Conservation (phyloP, 2,113 vertebrate genomes). For the Caranx melampygus region DNA sequence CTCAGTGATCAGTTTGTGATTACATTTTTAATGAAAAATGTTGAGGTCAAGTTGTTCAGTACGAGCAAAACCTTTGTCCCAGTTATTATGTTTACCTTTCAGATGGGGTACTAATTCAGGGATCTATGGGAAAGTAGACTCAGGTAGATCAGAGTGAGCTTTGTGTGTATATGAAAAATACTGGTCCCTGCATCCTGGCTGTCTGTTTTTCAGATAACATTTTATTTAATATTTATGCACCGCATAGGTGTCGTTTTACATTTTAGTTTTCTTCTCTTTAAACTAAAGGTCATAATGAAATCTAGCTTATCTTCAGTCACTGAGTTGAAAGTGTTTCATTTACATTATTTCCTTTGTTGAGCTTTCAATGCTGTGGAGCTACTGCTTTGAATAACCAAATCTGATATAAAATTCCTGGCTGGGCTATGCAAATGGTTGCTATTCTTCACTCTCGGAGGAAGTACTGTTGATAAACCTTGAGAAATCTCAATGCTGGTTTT, state of each 20-base stretch:
- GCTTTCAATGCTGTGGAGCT: conserved; percentile 12
- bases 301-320: background rate
- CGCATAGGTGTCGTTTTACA: conserved; percentile 4
- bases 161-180: background rate
- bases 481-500: conserved; percentile 8
- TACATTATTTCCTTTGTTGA: background rate
- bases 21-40: background rate
- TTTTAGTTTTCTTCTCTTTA: conserved; percentile 15
- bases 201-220: background rate
- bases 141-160: background rate
- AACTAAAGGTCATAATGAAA: conserved; percentile 16
- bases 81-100: background rate
- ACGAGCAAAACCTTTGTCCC: background rate
- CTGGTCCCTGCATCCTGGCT: background rate
- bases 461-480: conserved; percentile 2
- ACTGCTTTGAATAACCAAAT: conserved; percentile 11
- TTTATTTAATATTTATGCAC: conserved; percentile 7
- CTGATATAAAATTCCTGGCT: background rate
- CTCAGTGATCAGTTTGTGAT: background rate
- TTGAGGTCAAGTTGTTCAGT: background rate
- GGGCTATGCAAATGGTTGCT: background rate
- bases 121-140: background rate
- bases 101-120: background rate
- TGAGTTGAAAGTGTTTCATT: conserved; percentile 9
- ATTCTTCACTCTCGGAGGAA: background rate